Base-by-base conservation (phyloP, 92 coral and sea anemone genomes). In the Virgularia gustaviana region DNA sequence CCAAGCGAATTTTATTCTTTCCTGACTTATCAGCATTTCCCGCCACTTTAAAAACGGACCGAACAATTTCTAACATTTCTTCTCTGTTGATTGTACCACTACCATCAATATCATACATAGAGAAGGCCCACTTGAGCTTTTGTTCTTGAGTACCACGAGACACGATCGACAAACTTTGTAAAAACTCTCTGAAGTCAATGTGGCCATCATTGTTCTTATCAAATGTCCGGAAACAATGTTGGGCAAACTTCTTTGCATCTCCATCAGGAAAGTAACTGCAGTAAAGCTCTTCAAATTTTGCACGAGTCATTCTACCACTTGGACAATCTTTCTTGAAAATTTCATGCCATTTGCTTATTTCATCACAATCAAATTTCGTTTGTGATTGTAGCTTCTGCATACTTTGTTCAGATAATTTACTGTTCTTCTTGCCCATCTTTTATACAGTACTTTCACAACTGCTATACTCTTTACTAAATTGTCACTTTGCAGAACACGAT, bases 51-150 rank as follows among this genome's bases (percentile, higher is more conserved):
- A 92, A 94, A 34, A 94, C 84, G 32, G 96, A 83, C 0, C 99
- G 90, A 13, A 94, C 99, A 8, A 94, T 87, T 63, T 94, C 99
- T 44, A 94, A 55, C 99, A 94, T 94, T 64, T 94, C 99, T 64
- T 79, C 81, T 22, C 96, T 77, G 39, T 86, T 78, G 3, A 94
- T 95, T 13, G 90, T 81, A 15, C 99, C 99, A 28, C 99, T 90
- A 9, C 99, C 90, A 62, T 94, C 99, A 5, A 85, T 79, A 41
- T 94, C 99, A 70, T 94, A 94, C 96, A 94, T 94, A 79, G 90
- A 89, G 39, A 94, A 94, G 16, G 99, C 99, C 99, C 99, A 94
- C 51, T 95, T 90, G 3, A 94, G 77, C 74, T 94, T 94, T 85
- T 86, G 86, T 27, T 94, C 99, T 39, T 89, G 86, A 15, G 90